A percentile compares a stretch with the other conserved stretches of the same genome.
These are phyloP conservation scores for Ceratosolen fusciceps DNA, from an alignment of 1,140 invertebrate species.

Conservation along the genomic window DNA sequence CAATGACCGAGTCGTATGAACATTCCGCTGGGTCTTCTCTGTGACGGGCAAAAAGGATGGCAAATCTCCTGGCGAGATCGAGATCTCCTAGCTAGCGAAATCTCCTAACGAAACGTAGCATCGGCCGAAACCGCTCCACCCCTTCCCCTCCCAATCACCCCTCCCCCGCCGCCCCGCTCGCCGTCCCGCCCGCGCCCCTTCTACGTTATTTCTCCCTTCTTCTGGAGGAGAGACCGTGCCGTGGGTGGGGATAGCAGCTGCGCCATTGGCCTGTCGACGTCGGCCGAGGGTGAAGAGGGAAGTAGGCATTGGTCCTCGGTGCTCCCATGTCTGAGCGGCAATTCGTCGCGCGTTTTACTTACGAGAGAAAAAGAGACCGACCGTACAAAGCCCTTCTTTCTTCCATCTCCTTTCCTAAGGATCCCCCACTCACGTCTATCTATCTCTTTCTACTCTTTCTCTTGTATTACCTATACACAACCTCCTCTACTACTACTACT, in stretches of 20 bases:
- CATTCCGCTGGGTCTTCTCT: conserved; percentile 1
- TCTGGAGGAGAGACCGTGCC: no score
- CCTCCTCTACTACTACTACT: no score
- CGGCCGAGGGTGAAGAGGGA: not conserved
- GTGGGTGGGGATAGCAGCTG: not conserved
- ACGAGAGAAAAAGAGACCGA: not conserved
- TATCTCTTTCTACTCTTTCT: not conserved
- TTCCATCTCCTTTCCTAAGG: not conserved
- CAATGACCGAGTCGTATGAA: not conserved
- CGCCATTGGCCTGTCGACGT: not conserved
- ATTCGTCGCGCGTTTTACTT: not conserved
- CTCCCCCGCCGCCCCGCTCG: not conserved
- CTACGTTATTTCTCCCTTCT: no score
- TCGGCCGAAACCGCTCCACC: not conserved
- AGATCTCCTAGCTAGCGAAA: no score
- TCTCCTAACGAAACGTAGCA: conserved; percentile 13
- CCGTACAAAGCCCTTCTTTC: not conserved
- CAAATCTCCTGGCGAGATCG: not conserved
- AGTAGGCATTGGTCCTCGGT: not conserved
- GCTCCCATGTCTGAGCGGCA: not conserved
- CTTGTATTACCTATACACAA: no score
- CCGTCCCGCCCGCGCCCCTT: no score
- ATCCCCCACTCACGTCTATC: not conserved
- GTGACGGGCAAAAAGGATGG: conserved; percentile 14
- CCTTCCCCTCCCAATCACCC: no score